A percentile compares a stretch with the other conserved stretches of the same genome.
Evolutionary conservation across 2,113 vertebrate genomes (phyloP).

Genomic region (Heptranchias perlo): DNA sequence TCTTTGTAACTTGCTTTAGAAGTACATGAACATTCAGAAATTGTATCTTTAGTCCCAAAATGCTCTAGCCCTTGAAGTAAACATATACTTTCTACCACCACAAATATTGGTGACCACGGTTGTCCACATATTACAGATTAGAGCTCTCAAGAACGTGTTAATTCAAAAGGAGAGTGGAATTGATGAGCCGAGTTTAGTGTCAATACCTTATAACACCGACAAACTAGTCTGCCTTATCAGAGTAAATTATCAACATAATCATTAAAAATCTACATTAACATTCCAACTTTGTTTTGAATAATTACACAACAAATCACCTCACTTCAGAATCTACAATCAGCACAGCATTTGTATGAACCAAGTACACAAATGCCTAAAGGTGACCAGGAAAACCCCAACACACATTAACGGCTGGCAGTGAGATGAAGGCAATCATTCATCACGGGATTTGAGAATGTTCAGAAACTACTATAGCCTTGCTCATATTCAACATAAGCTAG

Average conservation of each 20-base stretch:
- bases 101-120: background rate
- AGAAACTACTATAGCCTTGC: background rate
- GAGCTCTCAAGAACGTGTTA: background rate
- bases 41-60: background rate
- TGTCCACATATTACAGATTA: background rate
- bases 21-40: background rate
- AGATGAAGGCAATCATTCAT: background rate
- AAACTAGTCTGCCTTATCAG: background rate
- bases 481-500: background rate
- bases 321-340: background rate
- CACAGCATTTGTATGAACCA: background rate
- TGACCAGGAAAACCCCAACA: background rate
- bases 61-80: background rate
- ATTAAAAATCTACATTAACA: background rate
- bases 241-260: background rate
- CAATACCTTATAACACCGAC: background rate
- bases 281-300: background rate
- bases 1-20: background rate
- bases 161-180: background rate
- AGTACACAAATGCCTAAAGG: background rate
- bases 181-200: background rate
- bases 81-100: background rate
- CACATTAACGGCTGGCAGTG: background rate
- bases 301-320: background rate
- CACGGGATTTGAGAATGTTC: background rate